Percentiles rank a stretch among this genome's conserved stretches.
These are phyloP conservation scores for Micoletzkya japonica DNA, from an alignment of 2,888 invertebrate species.

Conservation along the genomic window DNA sequence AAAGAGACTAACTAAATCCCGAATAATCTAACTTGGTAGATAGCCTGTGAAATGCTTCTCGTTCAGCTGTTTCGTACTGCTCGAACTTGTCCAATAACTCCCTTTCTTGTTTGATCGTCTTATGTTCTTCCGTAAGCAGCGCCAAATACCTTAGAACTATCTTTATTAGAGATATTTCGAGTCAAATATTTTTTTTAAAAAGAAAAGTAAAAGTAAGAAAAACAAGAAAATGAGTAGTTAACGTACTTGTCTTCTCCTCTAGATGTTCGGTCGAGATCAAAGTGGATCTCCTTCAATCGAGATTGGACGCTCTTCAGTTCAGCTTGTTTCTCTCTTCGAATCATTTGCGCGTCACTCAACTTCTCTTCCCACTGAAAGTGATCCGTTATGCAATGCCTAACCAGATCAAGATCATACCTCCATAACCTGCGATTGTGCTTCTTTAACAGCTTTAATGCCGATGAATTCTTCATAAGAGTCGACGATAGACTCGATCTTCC, in stretches of 20 bases:
- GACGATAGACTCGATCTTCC: conserved; percentile 24
- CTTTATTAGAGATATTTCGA: conserved; percentile 63
- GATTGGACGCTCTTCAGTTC: conserved; percentile 73
- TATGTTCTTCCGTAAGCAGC: conserved; percentile 76
- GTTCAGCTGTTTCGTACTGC: conserved; percentile 76
- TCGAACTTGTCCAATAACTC: conserved; percentile 71
- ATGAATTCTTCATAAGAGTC: conserved; percentile 66
- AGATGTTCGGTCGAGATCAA: conserved; percentile 77
- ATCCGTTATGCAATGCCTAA: not conserved
- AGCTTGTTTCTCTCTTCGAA: conserved; percentile 72
- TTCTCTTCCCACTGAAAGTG: conserved; percentile 70
- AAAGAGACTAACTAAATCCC: too few relatives aligned
- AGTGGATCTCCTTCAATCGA: conserved; percentile 75
- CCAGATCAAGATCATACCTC: conserved; percentile 35
- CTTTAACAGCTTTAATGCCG: conserved; percentile 78
- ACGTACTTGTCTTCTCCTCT: conserved; percentile 75
- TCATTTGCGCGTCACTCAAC: conserved; percentile 74
- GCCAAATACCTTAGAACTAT: conserved; percentile 70
- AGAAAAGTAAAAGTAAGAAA: too few relatives aligned
- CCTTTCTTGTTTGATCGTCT: conserved; percentile 68
- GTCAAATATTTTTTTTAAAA: too few relatives aligned
- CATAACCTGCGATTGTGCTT: conserved; percentile 77
- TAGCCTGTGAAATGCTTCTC: conserved; percentile 68
- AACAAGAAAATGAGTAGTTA: not conserved
- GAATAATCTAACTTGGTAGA: conserved; percentile 50